These are phyloP conservation scores for Drosophila multiciliata DNA, from an alignment of 2,888 invertebrate genomes.

Conservation along the genomic window DNA sequence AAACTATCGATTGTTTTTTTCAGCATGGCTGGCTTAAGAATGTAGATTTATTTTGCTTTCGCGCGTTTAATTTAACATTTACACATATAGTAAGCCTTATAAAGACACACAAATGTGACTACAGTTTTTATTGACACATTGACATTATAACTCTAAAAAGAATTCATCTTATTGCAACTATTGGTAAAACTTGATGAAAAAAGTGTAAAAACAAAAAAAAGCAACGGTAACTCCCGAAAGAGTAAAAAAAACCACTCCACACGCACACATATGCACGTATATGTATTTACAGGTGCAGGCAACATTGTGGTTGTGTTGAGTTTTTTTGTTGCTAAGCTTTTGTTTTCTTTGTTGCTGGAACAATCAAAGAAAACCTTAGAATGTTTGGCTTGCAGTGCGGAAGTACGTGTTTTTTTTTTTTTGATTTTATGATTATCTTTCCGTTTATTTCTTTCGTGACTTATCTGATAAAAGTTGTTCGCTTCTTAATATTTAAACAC, in stretches of 20 bases:
- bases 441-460: conserved; percentile 61
- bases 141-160: conserved; percentile 50
- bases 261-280: no score
- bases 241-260: conserved; percentile 14
- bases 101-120: conserved; percentile 13
- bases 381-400: conserved; percentile 41
- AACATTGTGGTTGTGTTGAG: not conserved
- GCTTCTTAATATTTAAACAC: conserved; percentile 55
- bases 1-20: not conserved
- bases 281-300: conserved; percentile 41
- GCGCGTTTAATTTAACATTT: conserved; percentile 20
- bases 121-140: conserved; percentile 50
- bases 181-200: conserved; percentile 46
- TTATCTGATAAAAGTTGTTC: conserved; percentile 40
- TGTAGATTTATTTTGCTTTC: conserved; percentile 1
- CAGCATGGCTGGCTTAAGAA: not conserved
- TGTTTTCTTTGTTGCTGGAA: conserved; percentile 6
- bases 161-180: conserved; percentile 44
- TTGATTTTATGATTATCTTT: conserved; percentile 39
- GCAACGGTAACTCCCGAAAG: conserved; percentile 37
- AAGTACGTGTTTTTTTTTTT: conserved; percentile 54
- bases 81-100: conserved; percentile 8
- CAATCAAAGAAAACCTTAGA: conserved; percentile 2
- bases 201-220: conserved; percentile 13
- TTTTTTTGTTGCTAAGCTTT: not conserved